Evolutionary conservation across 2,113 vertebrate species (phyloP).

Genomic region (Coptodon rendalli): DNA sequence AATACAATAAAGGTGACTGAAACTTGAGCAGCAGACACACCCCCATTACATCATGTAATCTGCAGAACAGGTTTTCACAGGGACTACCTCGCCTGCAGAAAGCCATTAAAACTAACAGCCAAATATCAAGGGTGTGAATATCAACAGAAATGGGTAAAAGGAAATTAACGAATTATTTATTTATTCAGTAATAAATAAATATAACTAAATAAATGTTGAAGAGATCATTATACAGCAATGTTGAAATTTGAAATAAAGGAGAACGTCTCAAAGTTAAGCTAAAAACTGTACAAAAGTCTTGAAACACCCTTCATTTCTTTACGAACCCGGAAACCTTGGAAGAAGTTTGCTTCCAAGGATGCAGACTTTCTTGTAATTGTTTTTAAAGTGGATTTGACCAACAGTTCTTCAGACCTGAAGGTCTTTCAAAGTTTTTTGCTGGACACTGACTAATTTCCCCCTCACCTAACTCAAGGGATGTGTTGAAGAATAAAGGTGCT

Average conservation of each 20-base stretch:
- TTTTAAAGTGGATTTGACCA: neutral
- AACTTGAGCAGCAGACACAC: neutral
- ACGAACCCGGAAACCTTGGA: rapidly evolving
- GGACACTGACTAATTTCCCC: neutral
- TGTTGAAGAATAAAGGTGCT: neutral
- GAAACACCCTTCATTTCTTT: neutral
- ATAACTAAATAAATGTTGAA: neutral
- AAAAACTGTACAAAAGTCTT: neutral
- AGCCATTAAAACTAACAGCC: neutral
- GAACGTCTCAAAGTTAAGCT: neutral
- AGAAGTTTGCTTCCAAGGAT: neutral
- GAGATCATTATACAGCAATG: neutral
- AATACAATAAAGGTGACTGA: neutral
- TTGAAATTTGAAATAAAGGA: neutral
- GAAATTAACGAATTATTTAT: neutral
- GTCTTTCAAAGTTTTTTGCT: neutral
- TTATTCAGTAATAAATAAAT: neutral
- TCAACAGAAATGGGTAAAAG: neutral
- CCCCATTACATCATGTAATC: neutral
- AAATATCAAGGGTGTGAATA: neutral
- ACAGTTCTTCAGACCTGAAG: neutral
- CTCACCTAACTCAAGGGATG: neutral
- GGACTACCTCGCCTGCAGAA: neutral
- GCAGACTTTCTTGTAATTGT: neutral
- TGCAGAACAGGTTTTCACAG: neutral